Conservation (phyloP, 2,113 vertebrate species). For the Dicentrarchus labrax region DNA sequence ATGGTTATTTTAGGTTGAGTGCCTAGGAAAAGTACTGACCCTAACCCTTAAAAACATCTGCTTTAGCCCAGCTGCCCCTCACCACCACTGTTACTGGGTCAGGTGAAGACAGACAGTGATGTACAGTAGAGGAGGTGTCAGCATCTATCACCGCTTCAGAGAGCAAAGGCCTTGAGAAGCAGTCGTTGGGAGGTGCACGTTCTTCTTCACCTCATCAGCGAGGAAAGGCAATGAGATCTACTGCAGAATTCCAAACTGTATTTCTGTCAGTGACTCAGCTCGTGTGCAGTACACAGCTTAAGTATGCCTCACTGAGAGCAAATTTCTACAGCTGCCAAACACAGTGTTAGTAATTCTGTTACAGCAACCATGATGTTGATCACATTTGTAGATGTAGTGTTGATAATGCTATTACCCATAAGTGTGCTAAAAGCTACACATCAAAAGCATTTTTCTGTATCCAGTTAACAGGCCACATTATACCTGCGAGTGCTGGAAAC, state of each 20-base stretch:
- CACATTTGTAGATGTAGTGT: constrained; percentile 32
- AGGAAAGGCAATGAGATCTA: constrained; percentile 14
- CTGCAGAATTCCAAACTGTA: constrained; percentile 1
- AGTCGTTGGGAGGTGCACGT: constrained; percentile 25
- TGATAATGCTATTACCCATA: constrained; percentile 36
- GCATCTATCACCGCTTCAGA: constrained; percentile 55
- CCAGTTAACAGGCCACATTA: constrained; percentile 33
- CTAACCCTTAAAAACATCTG: constrained; percentile 3
- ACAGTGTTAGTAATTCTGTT: constrained; percentile 36
- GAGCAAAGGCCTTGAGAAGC: constrained; percentile 56
- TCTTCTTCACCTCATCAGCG: constrained; percentile 18
- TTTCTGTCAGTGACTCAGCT: constrained; percentile 31
- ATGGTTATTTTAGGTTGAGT: neutral
- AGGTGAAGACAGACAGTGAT: constrained; percentile 21
- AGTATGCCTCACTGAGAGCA: constrained; percentile 24
- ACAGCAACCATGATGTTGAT: constrained; percentile 16
- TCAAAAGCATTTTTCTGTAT: constrained; percentile 42
- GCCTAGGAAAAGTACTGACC: neutral
- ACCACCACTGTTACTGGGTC: neutral
- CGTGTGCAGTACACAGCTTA: constrained; percentile 10
- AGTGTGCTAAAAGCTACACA: constrained; percentile 53
- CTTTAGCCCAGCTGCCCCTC: constrained; percentile 3
- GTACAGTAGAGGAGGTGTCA: constrained; percentile 41
- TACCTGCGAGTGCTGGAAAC: constrained; percentile 39
- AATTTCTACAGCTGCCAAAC: constrained; percentile 10